These are phyloP conservation scores for Dynastes grantii DNA, from an alignment of 2,888 invertebrate genomes.

Conservation along the genomic window DNA sequence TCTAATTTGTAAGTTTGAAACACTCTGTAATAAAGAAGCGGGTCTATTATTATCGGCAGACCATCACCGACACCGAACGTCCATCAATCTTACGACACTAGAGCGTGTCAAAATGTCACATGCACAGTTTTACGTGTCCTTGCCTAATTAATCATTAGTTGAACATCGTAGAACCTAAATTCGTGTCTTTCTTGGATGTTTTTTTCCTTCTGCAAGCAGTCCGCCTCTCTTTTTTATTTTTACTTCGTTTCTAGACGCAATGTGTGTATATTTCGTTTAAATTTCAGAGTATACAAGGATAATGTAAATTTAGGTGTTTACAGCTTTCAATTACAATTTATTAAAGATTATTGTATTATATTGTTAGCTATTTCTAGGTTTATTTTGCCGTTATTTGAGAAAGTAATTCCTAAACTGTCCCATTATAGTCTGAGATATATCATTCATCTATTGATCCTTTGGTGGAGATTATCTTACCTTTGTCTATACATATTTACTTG, in stretches of 20 bases:
- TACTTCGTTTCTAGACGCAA: conserved; percentile 20
- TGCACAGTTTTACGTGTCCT: conserved; percentile 66
- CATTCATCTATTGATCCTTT: too few relatives aligned
- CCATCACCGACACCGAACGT: conserved; percentile 40
- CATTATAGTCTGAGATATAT: too few relatives aligned
- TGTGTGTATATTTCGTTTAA: background rate
- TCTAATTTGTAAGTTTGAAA: background rate
- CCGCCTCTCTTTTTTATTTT: background rate
- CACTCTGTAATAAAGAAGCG: background rate
- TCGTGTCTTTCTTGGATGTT: conserved; percentile 33
- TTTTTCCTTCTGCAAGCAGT: background rate
- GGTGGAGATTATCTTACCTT: too few relatives aligned
- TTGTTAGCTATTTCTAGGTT: too few relatives aligned
- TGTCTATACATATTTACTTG: too few relatives aligned
- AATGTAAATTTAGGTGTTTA: too few relatives aligned
- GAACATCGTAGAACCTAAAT: conserved; percentile 53
- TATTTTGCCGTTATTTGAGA: too few relatives aligned
- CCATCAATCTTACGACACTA: conserved; percentile 55
- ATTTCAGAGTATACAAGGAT: background rate
- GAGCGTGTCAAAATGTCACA: conserved; percentile 66
- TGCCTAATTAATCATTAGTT: conserved; percentile 68
- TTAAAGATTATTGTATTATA: too few relatives aligned
- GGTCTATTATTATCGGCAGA: conserved; percentile 40
- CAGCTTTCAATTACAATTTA: too few relatives aligned
- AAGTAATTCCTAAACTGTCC: too few relatives aligned